Evolutionary conservation across 1,140 invertebrate species (phyloP).

Genomic region (Triops longicaudatus): DNA sequence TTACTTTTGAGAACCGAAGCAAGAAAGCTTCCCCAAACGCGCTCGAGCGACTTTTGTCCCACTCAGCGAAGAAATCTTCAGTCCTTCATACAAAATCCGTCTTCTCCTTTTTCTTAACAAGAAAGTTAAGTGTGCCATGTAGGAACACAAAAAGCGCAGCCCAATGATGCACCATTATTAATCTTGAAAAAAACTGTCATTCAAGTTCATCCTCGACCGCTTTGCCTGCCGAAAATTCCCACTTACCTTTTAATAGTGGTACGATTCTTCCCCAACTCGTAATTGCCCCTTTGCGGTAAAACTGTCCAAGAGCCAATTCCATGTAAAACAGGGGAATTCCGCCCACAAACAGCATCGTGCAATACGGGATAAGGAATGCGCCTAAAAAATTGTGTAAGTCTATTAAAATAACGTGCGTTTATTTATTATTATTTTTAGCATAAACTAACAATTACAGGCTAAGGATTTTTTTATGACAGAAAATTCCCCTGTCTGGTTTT

Average conservation of each 20-base stretch:
- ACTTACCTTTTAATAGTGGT: constrained; percentile 88
- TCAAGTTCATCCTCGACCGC: not conserved
- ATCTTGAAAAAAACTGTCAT: not conserved
- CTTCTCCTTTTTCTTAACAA: not conserved
- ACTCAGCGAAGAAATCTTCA: not conserved
- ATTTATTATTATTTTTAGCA: not conserved
- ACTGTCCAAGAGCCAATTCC: constrained; percentile 86
- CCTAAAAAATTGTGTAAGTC: constrained; percentile 46
- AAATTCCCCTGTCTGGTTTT: not conserved
- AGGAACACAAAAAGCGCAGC: not conserved
- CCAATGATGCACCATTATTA: not conserved
- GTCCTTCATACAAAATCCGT: not conserved
- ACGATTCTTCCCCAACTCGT: constrained; percentile 93
- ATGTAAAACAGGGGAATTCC: constrained; percentile 90
- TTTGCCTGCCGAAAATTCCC: not conserved
- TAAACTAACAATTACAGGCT: not conserved
- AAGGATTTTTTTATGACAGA: not conserved
- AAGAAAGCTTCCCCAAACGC: not conserved
- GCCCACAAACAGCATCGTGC: constrained; percentile 80
- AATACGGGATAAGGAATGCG: constrained; percentile 89
- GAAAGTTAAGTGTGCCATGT: not conserved
- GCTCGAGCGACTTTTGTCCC: constrained; percentile 5
- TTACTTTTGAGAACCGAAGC: constrained; percentile 6
- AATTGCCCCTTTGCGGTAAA: constrained; percentile 81
- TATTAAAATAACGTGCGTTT: too few species aligned